These are phyloP conservation scores for Gymnopithys bicolor DNA, from an alignment of 2,797 vertebrate species.

Conservation along the genomic window DNA sequence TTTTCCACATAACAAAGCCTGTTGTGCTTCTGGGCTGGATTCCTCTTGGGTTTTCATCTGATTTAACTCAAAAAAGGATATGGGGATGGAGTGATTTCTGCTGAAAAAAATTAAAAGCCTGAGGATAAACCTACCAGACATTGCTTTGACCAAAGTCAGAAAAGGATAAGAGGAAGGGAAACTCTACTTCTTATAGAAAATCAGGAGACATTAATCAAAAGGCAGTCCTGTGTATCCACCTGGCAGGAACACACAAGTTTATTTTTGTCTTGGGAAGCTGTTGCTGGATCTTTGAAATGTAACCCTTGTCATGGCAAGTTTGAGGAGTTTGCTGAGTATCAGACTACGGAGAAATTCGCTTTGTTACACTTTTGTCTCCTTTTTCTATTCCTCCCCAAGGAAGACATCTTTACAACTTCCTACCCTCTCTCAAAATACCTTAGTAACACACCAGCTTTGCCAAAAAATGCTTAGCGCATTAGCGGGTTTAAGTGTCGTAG, in stretches of 20 bases:
- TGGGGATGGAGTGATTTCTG: neutral
- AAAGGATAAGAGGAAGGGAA: neutral
- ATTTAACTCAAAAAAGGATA: neutral
- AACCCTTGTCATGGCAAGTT: slow-evolving; percentile 12
- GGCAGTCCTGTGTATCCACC: neutral
- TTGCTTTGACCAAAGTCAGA: neutral
- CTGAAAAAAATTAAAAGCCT: neutral
- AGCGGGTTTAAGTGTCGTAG: slow-evolving; percentile 67
- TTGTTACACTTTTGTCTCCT: slow-evolving; percentile 24
- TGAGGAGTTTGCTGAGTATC: slow-evolving; percentile 18
- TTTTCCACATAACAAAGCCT: neutral
- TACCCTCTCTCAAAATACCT: slow-evolving; percentile 66
- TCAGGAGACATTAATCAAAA: slow-evolving; percentile 16
- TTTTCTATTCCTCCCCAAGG: neutral
- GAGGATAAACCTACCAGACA: neutral
- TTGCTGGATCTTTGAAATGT: slow-evolving; percentile 39
- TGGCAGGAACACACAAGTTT: slow-evolving; percentile 21
- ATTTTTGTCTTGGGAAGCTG: neutral
- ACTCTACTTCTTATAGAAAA: slow-evolving; percentile 40
- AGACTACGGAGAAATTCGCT: slow-evolving; percentile 1
- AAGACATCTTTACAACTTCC: slow-evolving; percentile 37
- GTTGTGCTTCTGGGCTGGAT: neutral
- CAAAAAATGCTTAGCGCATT: slow-evolving; percentile 79
- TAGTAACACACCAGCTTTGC: slow-evolving; percentile 49
- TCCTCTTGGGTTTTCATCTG: neutral